Percentiles rank a stretch among this genome's conserved stretches.
Conservation (phyloP, 2,797 vertebrate genomes). For the Melanotaenia pygmaea region DNA sequence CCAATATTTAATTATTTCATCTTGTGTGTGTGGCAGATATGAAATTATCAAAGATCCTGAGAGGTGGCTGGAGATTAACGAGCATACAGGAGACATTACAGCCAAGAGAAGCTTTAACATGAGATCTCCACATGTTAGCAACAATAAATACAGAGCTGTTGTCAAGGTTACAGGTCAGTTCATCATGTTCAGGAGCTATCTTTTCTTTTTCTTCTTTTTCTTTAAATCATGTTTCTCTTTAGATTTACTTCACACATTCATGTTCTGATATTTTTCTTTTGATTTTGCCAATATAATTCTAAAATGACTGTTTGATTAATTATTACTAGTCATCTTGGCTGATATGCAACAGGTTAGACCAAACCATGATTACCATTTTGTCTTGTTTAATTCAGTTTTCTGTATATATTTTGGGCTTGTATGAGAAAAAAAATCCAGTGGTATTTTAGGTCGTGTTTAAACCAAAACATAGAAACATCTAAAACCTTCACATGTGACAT, state of each 20-base stretch:
- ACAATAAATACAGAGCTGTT: constrained; percentile 86
- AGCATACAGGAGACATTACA: constrained; percentile 81
- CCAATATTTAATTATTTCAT: not conserved
- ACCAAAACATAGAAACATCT: not conserved
- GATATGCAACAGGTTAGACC: not conserved
- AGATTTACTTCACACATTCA: not conserved
- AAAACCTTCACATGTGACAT: not conserved
- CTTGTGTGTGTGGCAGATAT: constrained; percentile 80
- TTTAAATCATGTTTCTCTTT: not conserved
- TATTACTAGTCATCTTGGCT: no score
- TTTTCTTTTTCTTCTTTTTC: not conserved
- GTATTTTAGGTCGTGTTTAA: no score
- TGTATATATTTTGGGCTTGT: not conserved
- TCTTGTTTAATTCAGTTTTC: not conserved
- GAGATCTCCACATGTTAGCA: constrained; percentile 84
- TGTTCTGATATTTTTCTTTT: not conserved
- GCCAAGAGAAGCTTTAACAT: constrained; percentile 85
- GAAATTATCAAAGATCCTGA: constrained; percentile 88
- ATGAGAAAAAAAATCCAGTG: not conserved
- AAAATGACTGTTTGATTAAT: not conserved
- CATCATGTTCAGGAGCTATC: not conserved
- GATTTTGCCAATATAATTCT: not conserved
- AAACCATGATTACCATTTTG: not conserved
- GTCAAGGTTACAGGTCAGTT: constrained; percentile 89
- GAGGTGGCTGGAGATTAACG: constrained; percentile 88